Evolutionary conservation across 2,113 vertebrate genomes (phyloP).

Genomic region (Salvelinus alpinus): DNA sequence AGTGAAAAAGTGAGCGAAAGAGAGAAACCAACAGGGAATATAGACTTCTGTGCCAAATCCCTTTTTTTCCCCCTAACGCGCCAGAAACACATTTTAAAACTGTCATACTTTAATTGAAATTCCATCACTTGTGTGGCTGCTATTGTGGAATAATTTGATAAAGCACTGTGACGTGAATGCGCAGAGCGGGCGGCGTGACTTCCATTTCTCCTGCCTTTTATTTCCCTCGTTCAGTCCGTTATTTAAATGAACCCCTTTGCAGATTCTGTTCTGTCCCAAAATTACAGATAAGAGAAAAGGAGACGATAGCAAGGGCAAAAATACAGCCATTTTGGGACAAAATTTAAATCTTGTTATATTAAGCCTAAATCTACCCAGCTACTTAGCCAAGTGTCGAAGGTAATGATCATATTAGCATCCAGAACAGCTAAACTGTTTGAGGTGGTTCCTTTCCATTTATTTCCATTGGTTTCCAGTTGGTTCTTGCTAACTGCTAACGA

Average conservation of each 20-base stretch:
- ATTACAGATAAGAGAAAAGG: slow-evolving; percentile 52
- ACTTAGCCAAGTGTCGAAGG: too few species aligned
- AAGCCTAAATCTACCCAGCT: neutral
- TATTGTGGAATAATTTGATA: slow-evolving; percentile 68
- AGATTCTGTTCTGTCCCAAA: slow-evolving; percentile 51
- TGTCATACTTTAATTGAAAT: slow-evolving; percentile 75
- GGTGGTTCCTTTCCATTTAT: too few species aligned
- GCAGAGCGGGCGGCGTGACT: slow-evolving; percentile 45
- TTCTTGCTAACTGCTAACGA: neutral
- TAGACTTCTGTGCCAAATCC: slow-evolving; percentile 27
- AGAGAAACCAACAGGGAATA: slow-evolving; percentile 11
- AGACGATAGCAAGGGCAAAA: slow-evolving; percentile 37
- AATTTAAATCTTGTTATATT: neutral
- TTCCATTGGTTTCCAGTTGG: too few species aligned
- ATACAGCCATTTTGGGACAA: neutral
- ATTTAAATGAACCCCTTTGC: slow-evolving; percentile 63
- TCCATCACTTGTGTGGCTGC: slow-evolving; percentile 66
- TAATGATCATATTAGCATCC: too few species aligned
- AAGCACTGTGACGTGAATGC: slow-evolving; percentile 64
- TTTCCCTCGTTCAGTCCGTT: slow-evolving; percentile 58
- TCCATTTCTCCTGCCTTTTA: slow-evolving; percentile 58
- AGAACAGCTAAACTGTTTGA: too few species aligned
- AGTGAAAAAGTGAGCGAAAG: neutral
- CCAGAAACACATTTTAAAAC: slow-evolving; percentile 66
- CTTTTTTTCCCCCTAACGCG: slow-evolving; percentile 7